Evolutionary conservation across 2,113 vertebrate species (phyloP).

Genomic region (Strix aluco): DNA sequence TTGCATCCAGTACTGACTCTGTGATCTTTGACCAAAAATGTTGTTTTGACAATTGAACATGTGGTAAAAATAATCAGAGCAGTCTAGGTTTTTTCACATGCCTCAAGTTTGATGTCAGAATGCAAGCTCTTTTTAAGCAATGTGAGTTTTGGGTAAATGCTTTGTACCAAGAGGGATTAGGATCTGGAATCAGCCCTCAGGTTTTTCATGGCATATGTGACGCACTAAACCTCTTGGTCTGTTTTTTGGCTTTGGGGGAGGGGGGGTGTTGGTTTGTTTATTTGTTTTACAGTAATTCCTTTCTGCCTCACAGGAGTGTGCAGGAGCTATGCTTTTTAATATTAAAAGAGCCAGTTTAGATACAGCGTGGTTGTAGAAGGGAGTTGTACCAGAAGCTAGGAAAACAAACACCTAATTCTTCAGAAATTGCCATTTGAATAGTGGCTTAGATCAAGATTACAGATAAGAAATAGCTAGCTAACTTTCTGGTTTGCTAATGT

Average conservation of each 20-base stretch:
- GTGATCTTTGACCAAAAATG: not conserved
- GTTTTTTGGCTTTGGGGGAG: not conserved
- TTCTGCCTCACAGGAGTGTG: not conserved
- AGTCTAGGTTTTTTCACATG: not conserved
- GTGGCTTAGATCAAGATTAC: no score
- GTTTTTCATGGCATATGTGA: not conserved
- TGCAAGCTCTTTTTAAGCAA: not conserved
- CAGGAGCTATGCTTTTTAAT: not conserved
- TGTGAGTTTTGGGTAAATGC: not conserved
- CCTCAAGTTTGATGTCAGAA: not conserved
- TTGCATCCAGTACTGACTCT: not conserved
- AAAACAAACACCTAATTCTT: not conserved
- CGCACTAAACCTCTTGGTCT: not conserved
- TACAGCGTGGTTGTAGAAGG: not conserved
- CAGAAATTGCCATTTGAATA: not conserved
- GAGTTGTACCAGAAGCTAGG: not conserved
- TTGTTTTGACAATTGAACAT: not conserved
- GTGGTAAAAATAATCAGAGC: not conserved
- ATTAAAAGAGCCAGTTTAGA: not conserved
- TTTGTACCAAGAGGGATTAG: not conserved
- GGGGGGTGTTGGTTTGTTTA: not conserved
- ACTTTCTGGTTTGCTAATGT: not conserved
- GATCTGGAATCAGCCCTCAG: not conserved
- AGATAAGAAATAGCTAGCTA: no score
- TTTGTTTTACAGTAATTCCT: not conserved